Evolutionary conservation across 64 coral and sea anemone genomes (phyloP).

Genomic region (Stylophora pistillata): DNA sequence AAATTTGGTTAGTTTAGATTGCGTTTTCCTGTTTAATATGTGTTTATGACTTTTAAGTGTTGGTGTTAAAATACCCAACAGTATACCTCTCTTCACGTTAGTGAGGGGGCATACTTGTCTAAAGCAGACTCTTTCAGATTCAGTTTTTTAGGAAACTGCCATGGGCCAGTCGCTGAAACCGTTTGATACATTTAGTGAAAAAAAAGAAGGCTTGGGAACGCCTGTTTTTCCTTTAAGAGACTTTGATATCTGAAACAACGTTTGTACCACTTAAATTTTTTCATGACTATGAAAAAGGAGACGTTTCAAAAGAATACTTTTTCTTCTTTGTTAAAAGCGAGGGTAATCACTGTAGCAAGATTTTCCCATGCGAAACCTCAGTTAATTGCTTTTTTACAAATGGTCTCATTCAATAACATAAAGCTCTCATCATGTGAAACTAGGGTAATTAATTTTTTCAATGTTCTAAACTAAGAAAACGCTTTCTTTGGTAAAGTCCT

Average conservation of each 20-base stretch:
- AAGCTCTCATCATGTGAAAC: constrained; percentile 41
- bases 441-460: constrained; percentile 41
- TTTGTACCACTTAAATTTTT: neutral
- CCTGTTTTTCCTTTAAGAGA: neutral
- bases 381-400: constrained; percentile 35
- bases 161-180: neutral
- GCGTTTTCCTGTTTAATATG: neutral
- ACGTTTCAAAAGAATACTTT: neutral
- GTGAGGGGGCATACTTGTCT: neutral
- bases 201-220: neutral
- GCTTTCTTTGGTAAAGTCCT: neutral
- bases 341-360: neutral
- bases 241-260: neutral
- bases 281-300: neutral
- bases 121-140: neutral
- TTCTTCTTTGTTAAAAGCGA: neutral
- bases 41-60: constrained; percentile 24
- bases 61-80: neutral
- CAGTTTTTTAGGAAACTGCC: neutral
- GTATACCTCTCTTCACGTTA: neutral
- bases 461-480: constrained; percentile 37
- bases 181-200: too few relatives aligned
- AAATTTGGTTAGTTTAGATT: neutral
- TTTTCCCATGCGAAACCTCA: constrained; percentile 19
- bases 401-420: constrained; percentile 40